phyloP scores from a whole-genome alignment of 2,797 vertebrate genomes.

The Lutjanus argentimaculatus region DNA sequence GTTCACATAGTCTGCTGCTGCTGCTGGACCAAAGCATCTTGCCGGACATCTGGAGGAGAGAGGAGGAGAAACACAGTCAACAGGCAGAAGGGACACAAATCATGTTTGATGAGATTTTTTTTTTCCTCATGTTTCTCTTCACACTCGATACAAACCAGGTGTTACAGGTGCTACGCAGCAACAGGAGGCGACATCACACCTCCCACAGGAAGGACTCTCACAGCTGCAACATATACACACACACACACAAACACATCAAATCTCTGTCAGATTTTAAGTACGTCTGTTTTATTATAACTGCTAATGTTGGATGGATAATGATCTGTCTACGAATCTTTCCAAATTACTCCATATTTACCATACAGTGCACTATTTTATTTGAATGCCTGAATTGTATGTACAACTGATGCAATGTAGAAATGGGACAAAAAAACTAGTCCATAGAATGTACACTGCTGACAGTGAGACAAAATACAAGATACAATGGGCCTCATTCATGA shows the following conservation, averaged over 20 bases:
- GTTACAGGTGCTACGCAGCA: constrained; percentile 76
- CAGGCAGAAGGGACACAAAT: constrained; percentile 33
- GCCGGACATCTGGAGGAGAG: constrained; percentile 81
- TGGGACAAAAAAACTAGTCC: no score
- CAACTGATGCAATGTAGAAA: no score
- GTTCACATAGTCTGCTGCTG: constrained; percentile 86
- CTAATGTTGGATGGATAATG: not conserved
- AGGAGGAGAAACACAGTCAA: constrained; percentile 42
- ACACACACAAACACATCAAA: constrained; percentile 27
- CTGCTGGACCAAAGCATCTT: constrained; percentile 81
- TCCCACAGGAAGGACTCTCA: constrained; percentile 83
- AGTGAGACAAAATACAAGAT: no score
- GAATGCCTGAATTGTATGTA: not conserved
- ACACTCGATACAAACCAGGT: constrained; percentile 72
- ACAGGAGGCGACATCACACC: constrained; percentile 80
- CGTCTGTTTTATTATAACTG: constrained; percentile 15
- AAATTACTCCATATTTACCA: not conserved
- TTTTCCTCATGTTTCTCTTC: constrained; percentile 42
- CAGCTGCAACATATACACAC: constrained; percentile 68
- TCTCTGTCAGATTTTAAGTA: constrained; percentile 14
- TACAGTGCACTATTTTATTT: not conserved
- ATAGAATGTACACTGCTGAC: no score
- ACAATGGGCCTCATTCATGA: no score
- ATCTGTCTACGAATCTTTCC: not conserved
- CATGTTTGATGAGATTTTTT: constrained; percentile 20